Base-by-base conservation (phyloP, 2,888 invertebrate genomes). In the Podotricha telesiphe region DNA sequence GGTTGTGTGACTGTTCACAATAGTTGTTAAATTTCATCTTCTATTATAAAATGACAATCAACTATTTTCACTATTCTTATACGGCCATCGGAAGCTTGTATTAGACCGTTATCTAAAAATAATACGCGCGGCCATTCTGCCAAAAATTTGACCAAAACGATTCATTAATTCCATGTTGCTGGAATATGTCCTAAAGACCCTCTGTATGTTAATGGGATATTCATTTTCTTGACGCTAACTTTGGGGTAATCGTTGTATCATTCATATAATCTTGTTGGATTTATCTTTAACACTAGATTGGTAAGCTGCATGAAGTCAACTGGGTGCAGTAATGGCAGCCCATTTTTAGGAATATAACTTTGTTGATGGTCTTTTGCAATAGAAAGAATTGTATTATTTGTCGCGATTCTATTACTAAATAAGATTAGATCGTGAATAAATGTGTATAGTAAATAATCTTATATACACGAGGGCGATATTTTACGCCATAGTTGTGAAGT, bases 171-270 rank as follows among this genome's bases (percentile, higher is more conserved):
- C 20, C 19, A 50, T 50, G 37, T 62, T 15, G 48, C 37, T 28
- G 53, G 59, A 59, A 69, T 70, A 67, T 67, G 65, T 70, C 70
- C 55, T 65, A 50, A 50, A 45, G 64, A 67, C 51, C 62, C 70
- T 67, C 72, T 72, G 51, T 72, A 70, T 72, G 72, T 67, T 69
- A 72, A 72, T 72, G 50, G 70, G 72, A 62, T 69, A 72, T 72
- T 70, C 64, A 72, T 67, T 70, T 67, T 65, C 55, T 53, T 70
- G 70, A 72, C 72, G 22, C 56, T 55, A 67, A 56, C 71, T 70
- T 67, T 67, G 37, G 61, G 55, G 58, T 64, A 58, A 67, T 61
- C 70, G 67, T 70, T 69, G 72, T 72, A 70, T 72, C 72, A 58
- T 72, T 67, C 65, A 48, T 58, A 68, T 67, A 63, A 72, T n/a